Base-by-base conservation (phyloP, 2,797 vertebrate genomes). In the Lophotriccus pileatus region DNA sequence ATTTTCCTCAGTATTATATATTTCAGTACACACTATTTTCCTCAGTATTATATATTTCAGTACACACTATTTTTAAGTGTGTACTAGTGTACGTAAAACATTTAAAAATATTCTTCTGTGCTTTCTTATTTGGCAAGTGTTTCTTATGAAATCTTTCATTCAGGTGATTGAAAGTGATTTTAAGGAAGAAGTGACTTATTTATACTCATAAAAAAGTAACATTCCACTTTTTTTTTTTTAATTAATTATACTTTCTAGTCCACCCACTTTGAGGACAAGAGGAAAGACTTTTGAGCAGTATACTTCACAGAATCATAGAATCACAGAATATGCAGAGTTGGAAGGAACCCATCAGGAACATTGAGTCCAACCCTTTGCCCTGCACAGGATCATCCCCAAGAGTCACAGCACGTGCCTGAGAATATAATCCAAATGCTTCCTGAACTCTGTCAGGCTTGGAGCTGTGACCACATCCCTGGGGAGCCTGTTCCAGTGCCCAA, bases 31-130 rank as follows among this genome's bases (percentile, higher is more conserved):
- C n/a, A n/a, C n/a, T n/a, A 28, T 75, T 92, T 89, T 81, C 37
- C 21, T 72, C 32, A 56, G 14, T 44, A 50, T 74, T 91, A 56
- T 17, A 18, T 39, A 50, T 56, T 85, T 87, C 37, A 64, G 49
- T 32, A n/a, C n/a, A n/a, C n/a, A n/a, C 44, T 87, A 39, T 81
- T 95, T 96, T 72, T 50, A 87, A 52, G 12, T 72, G 58, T 55
- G 14, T 24, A 41, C 0, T 0, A 67, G 81, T 27, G 28, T 41
- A 66, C 0, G 3, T n/a, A 86, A 94, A 78, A 43, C 3, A 8
- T 72, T 70, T 75, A 58, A 46, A 91, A 78, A 73, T 64, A 64
- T 60, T 80, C 10, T 74, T 85, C 77, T 66, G 6, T 56, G 9
- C 10, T 76, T 83, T 84, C 19, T 67, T 67, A 59, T 83, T 74